These are phyloP conservation scores for Aporophyla nigra DNA, from an alignment of 2,888 invertebrate species.

Conservation along the genomic window DNA sequence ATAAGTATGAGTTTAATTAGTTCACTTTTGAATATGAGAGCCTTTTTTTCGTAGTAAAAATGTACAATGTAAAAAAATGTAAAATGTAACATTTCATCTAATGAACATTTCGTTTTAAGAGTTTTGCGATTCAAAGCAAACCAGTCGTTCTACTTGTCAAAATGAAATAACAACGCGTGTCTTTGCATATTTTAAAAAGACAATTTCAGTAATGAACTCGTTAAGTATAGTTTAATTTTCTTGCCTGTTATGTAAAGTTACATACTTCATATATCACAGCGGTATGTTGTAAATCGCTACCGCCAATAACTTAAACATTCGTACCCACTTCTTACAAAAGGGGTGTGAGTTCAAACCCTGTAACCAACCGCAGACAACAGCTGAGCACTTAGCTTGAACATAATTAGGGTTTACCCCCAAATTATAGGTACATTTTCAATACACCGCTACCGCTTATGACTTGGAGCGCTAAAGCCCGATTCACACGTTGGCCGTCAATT, in stretches of 20 bases:
- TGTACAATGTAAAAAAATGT: no score
- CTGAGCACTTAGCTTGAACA: slow-evolving; percentile 30
- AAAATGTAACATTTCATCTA: not conserved
- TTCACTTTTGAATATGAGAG: no score
- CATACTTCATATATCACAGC: no score
- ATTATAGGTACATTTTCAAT: not conserved
- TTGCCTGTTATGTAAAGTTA: not conserved
- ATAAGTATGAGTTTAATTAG: not conserved
- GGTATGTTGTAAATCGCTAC: slow-evolving; percentile 7
- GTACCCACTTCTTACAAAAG: not conserved
- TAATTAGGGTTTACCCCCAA: slow-evolving; percentile 43
- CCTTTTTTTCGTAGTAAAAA: not conserved
- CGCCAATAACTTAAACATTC: not conserved
- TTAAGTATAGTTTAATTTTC: no score
- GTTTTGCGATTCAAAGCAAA: not conserved
- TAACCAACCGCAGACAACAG: slow-evolving; percentile 42
- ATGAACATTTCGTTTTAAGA: no score
- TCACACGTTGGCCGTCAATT: slow-evolving; percentile 58
- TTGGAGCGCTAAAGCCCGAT: slow-evolving; percentile 8
- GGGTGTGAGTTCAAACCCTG: slow-evolving; percentile 36
- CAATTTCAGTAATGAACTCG: not conserved
- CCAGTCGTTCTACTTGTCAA: not conserved
- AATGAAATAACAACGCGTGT: not conserved
- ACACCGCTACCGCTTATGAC: slow-evolving; percentile 27
- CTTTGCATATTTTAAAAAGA: not conserved